phyloP scores from a whole-genome alignment of 2,113 vertebrate species.

The Nycticryphes semicollaris region DNA sequence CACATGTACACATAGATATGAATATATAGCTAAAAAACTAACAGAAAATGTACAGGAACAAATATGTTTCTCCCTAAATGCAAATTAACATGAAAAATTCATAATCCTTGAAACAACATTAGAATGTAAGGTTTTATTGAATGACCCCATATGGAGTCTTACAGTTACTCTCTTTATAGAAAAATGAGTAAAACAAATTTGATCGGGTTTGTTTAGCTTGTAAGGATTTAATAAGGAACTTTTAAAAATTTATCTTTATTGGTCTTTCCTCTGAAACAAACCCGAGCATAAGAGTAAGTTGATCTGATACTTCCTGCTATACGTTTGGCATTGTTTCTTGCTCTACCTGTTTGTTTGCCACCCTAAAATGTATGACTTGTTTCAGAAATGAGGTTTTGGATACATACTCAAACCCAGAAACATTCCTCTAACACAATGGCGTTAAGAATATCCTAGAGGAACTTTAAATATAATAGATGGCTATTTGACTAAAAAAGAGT shows the following conservation, averaged over 20 bases:
- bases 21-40: neutral
- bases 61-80: neutral
- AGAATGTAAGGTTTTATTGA: neutral
- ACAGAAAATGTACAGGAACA: neutral
- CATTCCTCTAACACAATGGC: neutral
- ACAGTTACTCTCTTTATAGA: neutral
- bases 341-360: neutral
- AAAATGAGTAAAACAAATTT: neutral
- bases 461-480: neutral
- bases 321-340: neutral
- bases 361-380: neutral
- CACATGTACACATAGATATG: neutral
- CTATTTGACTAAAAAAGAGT: neutral
- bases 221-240: neutral
- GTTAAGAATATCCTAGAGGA: neutral
- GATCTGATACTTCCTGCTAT: neutral
- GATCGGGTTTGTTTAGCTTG: neutral
- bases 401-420: neutral
- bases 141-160: neutral
- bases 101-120: neutral
- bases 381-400: neutral
- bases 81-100: neutral
- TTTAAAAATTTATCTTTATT: neutral
- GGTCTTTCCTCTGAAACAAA: neutral
- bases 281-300: neutral